Evolutionary conservation across 2,797 vertebrate genomes (phyloP).

Genomic region (Buphagus erythrorhynchus): DNA sequence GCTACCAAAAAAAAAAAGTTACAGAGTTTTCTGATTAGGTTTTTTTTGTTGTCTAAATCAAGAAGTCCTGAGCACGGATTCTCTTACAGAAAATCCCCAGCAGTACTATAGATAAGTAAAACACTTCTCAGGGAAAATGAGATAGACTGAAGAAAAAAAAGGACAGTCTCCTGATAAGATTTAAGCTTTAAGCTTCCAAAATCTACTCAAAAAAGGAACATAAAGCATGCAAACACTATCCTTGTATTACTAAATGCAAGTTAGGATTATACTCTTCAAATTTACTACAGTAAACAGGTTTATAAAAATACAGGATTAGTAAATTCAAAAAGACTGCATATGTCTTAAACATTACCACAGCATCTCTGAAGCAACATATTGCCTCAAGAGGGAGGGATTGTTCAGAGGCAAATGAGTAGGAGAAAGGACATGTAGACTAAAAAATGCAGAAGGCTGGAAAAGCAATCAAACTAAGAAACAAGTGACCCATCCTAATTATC

Average conservation of each 20-base stretch:
- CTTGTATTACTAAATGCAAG: neutral
- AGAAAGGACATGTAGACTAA: neutral
- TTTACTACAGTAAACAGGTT: neutral
- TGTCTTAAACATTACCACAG: neutral
- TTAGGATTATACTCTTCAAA: neutral
- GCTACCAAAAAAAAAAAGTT: rapidly evolving
- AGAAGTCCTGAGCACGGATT: neutral
- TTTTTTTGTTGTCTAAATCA: neutral
- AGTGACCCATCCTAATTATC: constrained; percentile 35
- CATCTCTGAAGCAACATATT: neutral
- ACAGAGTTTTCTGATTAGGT: neutral
- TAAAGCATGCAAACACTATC: neutral
- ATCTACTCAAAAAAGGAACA: neutral
- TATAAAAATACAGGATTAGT: neutral
- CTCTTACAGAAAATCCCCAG: neutral
- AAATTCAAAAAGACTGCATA: neutral
- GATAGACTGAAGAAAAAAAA: neutral
- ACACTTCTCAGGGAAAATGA: neutral
- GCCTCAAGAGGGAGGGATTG: neutral
- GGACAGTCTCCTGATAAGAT: neutral
- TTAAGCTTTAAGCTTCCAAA: neutral
- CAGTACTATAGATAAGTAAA: neutral
- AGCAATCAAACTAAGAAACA: constrained; percentile 2
- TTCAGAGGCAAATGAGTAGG: neutral
- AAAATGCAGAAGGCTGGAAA: neutral